Conservation (phyloP, 1,140 invertebrate genomes). For the Lasioglossum baleicum region DNA sequence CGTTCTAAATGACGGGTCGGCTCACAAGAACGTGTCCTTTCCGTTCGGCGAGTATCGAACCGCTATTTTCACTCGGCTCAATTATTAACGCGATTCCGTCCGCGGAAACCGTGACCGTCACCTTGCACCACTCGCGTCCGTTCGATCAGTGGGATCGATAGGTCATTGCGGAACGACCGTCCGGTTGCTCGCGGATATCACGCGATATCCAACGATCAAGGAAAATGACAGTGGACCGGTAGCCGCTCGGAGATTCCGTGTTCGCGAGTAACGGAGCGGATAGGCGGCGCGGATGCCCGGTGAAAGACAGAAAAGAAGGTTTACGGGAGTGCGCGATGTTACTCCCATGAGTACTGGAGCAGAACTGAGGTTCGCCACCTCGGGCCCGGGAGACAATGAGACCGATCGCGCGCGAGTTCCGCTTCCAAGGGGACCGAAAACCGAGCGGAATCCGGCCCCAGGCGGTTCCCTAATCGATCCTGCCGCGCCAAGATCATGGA, state of each 20-base stretch:
- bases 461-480: not conserved
- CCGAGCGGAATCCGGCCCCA: constrained; percentile 8
- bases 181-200: not conserved
- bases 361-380: constrained; percentile 71
- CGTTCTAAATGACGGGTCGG: too few relatives aligned
- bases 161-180: not conserved
- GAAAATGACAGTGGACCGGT: not conserved
- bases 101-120: not conserved
- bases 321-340: constrained; percentile 63
- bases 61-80: not conserved
- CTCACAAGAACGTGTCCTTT: not conserved
- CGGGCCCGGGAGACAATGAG: constrained; percentile 44
- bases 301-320: constrained; percentile 22
- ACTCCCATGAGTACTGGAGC: constrained; percentile 73
- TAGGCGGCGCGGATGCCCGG: not conserved
- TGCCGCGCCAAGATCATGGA: not conserved
- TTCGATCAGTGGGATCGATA: not conserved
- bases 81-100: not conserved
- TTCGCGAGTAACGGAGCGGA: constrained; percentile 29
- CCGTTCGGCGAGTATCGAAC: not conserved
- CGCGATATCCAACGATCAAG: not conserved
- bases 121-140: not conserved
- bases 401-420: constrained; percentile 30
- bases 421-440: constrained; percentile 35
- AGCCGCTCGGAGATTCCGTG: too few relatives aligned